These are phyloP conservation scores for Pseudochirops corinnae DNA, from an alignment of 2,797 vertebrate species.

Conservation along the genomic window DNA sequence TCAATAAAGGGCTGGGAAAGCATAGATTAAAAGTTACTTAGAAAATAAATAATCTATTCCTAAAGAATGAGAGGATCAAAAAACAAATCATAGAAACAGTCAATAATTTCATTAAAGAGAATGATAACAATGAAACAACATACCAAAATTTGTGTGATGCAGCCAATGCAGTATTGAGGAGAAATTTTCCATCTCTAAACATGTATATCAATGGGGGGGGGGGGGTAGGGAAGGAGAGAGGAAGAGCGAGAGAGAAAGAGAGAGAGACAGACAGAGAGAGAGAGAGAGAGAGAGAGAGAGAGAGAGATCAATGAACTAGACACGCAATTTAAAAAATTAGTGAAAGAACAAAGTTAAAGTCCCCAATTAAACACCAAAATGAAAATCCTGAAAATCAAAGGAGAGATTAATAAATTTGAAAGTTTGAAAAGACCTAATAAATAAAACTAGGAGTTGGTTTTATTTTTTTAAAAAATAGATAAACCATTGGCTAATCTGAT, in stretches of 20 bases:
- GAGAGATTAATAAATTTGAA: neutral
- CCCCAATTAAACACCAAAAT: neutral
- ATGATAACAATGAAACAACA: neutral
- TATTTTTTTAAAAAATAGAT: neutral
- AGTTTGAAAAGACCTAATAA: neutral
- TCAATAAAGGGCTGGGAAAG: neutral
- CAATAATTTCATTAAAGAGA: neutral
- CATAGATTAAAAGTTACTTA: neutral
- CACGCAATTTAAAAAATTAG: neutral
- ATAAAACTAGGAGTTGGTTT: neutral
- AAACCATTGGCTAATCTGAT: neutral
- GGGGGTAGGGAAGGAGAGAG: too few species aligned
- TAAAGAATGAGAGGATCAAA: neutral
- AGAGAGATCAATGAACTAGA: neutral
- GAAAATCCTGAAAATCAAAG: neutral
- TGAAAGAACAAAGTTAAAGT: neutral
- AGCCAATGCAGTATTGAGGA: neutral
- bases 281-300: too few species aligned
- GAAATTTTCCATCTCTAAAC: neutral
- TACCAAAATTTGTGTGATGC: neutral
- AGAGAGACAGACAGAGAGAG: too few species aligned
- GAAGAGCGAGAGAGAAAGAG: too few species aligned
- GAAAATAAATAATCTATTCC: neutral
- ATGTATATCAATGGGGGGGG: neutral
- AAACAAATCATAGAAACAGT: neutral